Conservation (phyloP, 1,140 invertebrate genomes). For the Rhopalosiphum maidis region DNA sequence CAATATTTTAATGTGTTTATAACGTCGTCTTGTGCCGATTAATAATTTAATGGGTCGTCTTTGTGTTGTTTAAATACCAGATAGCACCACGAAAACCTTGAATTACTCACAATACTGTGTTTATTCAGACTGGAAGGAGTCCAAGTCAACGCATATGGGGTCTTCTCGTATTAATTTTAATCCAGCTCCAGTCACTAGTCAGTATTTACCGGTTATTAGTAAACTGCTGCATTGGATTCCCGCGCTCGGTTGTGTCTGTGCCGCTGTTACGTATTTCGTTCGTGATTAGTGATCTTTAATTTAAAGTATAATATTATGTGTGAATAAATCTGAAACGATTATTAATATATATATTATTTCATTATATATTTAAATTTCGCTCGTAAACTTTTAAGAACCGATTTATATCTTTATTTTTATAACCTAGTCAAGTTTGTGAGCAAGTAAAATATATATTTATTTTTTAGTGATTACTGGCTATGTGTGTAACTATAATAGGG, state of each 20-base stretch:
- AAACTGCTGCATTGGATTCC: neutral
- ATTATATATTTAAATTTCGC: constrained; percentile 8
- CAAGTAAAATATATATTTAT: neutral
- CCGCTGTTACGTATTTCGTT: constrained; percentile 12
- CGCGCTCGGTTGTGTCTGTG: neutral
- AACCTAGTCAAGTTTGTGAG: neutral
- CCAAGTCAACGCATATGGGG: constrained; percentile 50
- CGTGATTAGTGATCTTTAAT: constrained; percentile 3
- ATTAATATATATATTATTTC: constrained; percentile 9
- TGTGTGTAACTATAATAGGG: neutral
- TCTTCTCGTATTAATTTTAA: constrained; percentile 51
- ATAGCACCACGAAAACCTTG: constrained; percentile 57
- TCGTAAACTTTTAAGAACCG: neutral
- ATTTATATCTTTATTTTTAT: neutral
- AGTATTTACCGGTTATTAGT: constrained; percentile 40
- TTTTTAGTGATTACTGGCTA: neutral
- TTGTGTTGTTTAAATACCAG: constrained; percentile 25
- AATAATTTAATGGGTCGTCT: neutral
- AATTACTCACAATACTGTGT: neutral
- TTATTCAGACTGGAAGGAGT: constrained; percentile 55
- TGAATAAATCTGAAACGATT: neutral
- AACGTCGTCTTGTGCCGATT: neutral
- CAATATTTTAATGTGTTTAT: constrained; percentile 4
- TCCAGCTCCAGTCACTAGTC: constrained; percentile 50
- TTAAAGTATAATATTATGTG: neutral